A percentile compares a stretch with the other conserved stretches of the same genome.
Evolutionary conservation across 2,797 vertebrate genomes (phyloP).

Genomic region (Coluber constrictor): DNA sequence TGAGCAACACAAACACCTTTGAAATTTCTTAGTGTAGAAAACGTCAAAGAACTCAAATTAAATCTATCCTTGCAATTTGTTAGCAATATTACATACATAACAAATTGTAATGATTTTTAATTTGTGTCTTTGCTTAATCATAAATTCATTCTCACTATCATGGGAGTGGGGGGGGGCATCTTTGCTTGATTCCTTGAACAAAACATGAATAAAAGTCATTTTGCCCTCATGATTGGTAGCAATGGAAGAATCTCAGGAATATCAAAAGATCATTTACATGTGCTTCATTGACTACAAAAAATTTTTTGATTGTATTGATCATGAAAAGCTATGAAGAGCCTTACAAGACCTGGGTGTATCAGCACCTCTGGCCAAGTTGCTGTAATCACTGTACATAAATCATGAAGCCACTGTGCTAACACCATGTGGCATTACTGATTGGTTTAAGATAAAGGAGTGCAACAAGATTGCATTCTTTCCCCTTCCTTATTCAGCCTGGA

Average conservation of each 20-base stretch:
- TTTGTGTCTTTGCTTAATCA: background rate
- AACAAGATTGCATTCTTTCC: background rate
- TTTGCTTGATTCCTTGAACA: background rate
- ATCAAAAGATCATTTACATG: background rate
- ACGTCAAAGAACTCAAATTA: background rate
- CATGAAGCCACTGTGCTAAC: background rate
- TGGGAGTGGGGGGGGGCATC: background rate
- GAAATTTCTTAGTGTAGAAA: conserved; percentile 19
- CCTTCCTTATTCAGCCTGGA: background rate
- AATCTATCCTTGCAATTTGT: conserved; percentile 13
- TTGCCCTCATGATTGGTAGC: background rate
- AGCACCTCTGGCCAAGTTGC: background rate
- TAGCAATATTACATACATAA: background rate
- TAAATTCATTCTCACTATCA: background rate
- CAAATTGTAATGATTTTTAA: conserved; percentile 9
- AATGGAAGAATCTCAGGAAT: background rate
- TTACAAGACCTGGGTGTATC: background rate
- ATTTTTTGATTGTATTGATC: background rate
- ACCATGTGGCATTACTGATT: background rate
- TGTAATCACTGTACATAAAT: background rate
- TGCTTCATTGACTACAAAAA: background rate
- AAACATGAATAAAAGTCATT: background rate
- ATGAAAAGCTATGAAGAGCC: background rate
- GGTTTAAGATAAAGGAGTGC: background rate
- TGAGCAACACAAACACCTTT: background rate